Base-by-base conservation (phyloP, 2,797 vertebrate genomes). In the Babyrousa celebensis region DNA sequence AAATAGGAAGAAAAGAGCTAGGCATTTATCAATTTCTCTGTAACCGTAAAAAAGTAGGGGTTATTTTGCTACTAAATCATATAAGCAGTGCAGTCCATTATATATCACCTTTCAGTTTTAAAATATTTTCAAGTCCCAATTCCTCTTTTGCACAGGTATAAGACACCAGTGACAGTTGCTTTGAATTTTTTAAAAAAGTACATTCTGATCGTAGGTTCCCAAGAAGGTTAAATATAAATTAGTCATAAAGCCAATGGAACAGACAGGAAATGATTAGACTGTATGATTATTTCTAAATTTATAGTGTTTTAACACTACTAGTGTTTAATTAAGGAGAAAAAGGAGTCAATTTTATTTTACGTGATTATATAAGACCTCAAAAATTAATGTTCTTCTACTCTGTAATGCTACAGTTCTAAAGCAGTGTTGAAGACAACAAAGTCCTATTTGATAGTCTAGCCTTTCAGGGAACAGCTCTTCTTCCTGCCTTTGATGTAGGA, bases 401-500 rank as follows among this genome's bases (percentile, higher is more conserved):
- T 97, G 98, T 95, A 95, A 97, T 89, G 98, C 98, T 96, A 98
- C 96, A 97, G 98, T 99, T 99, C 98, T 99, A 98, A 97, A 99
- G 99, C 99, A 97, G 98, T 96, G 98, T 99, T 99, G 99, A 99
- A 99, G 99, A 99, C 99, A 99, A 99, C 99, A 99, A 99, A 99
- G 99, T 99, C 98, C 94, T 97, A 98, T 99, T 99, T 99, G 99
- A 99, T 99, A 99, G 99, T 87, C 98, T 97, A 98, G 98, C 98
- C 99, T 98, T 99, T 99, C 99, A 99, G 98, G 85, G 98, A 99
- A 98, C 98, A 98, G 98, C 98, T 98, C 99, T 99, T 99, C 99
- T 99, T 99, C 99, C 99, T 99, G 99, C 98, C 99, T 99, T 99
- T 99, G 99, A 99, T 99, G 99, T 99, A 96, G 92, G 98, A 97